phyloP scores from a whole-genome alignment of 2,888 invertebrate genomes.

The Dicyrtomina minuta region DNA sequence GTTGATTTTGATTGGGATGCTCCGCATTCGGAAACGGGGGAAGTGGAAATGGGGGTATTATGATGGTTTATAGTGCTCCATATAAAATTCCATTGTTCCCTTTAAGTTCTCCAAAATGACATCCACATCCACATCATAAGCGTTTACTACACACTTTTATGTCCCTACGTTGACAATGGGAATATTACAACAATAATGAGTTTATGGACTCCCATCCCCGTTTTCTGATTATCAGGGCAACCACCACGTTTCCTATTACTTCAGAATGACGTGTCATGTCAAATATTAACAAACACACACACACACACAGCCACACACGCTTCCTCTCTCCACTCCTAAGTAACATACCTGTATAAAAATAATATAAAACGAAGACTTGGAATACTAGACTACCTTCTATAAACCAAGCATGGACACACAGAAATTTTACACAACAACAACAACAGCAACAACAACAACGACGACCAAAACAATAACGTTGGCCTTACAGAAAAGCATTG shows the following conservation, averaged over 20 bases:
- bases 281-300: neutral
- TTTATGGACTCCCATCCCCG: neutral
- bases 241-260: too few relatives aligned
- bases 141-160: constrained; percentile 4
- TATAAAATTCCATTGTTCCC: too few relatives aligned
- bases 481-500: too few relatives aligned
- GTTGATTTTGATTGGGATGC: too few relatives aligned
- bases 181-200: constrained; percentile 7
- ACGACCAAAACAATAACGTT: too few relatives aligned
- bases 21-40: too few relatives aligned
- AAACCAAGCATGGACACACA: too few relatives aligned
- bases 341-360: neutral
- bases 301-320: neutral
- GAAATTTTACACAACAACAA: neutral
- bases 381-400: too few relatives aligned
- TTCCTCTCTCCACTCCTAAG: neutral
- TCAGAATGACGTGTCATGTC: too few relatives aligned
- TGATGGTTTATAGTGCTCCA: too few relatives aligned
- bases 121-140: neutral
- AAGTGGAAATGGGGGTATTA: too few relatives aligned
- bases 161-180: neutral
- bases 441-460: neutral
- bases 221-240: neutral
- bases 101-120: neutral
- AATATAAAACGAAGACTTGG: neutral